These are phyloP conservation scores for Lycia hirtaria DNA, from an alignment of 2,888 invertebrate genomes.

Conservation along the genomic window DNA sequence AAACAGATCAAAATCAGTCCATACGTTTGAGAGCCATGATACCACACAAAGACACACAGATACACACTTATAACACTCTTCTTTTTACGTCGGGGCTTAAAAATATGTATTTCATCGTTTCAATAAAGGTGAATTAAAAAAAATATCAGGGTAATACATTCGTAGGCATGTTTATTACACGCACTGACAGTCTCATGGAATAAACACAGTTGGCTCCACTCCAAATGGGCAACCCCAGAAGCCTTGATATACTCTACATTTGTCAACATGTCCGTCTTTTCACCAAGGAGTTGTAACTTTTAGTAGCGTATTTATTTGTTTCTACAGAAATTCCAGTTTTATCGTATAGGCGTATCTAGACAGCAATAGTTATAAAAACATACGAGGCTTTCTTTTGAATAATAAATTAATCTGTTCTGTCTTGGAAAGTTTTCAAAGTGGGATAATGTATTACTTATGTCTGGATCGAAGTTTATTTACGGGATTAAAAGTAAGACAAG, in stretches of 20 bases:
- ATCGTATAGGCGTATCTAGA: constrained; percentile 17
- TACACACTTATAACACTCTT: too few species aligned
- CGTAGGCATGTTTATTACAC: constrained; percentile 57
- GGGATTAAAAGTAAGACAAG: constrained; percentile 11
- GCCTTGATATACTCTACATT: constrained; percentile 56
- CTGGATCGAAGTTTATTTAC: constrained; percentile 4
- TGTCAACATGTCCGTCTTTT: constrained; percentile 57
- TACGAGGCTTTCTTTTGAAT: constrained; percentile 21
- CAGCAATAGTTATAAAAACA: constrained; percentile 16
- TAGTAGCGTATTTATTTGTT: constrained; percentile 19
- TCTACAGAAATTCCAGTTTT: constrained; percentile 25
- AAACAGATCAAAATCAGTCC: too few species aligned
- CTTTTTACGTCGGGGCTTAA: too few species aligned
- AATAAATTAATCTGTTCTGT: constrained; percentile 16
- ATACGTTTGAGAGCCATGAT: too few species aligned
- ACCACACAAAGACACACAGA: too few species aligned
- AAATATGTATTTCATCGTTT: constrained; percentile 24
- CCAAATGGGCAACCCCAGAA: constrained; percentile 55
- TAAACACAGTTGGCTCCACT: constrained; percentile 64
- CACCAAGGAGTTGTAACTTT: constrained; percentile 39
- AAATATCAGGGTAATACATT: constrained; percentile 62
- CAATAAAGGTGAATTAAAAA: constrained; percentile 34
- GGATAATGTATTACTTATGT: constrained; percentile 23
- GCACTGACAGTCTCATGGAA: constrained; percentile 60
- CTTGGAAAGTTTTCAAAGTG: constrained; percentile 13